Evolutionary conservation across 2,888 invertebrate genomes (phyloP), one percentile per base, ranked within the genome.

Genomic region (Pristionchus maxplancki): DNA sequence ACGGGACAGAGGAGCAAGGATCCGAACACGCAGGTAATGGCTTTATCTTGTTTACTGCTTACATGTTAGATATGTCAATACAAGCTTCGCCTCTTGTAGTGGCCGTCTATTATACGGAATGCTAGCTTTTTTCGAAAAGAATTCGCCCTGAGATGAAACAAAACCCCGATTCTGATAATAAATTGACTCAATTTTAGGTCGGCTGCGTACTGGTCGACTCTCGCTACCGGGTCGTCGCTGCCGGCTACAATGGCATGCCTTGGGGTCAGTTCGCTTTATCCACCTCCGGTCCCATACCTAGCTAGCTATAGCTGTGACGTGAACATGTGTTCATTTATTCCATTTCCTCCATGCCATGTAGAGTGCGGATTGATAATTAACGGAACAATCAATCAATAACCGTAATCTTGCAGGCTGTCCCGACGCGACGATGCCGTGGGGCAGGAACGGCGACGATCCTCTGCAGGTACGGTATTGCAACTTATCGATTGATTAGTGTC

Each of bases 241-340:
- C 98, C 89, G 99, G 99, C 90, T 99, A 99, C 94, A 99, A 99
- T 96, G 98, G 99, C 1, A 97, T 99, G 97, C 99, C 99, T 0
- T 96, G 95, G 89, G 97, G 97, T 17, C 17, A 11, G 50, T 50
- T 50, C 50, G 2, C 11, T 50, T 50, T 50, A 11, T 50, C 17
- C 13, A 2, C 50, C 17, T 11, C n/a, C n/a, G n/a, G n/a, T n/a
- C n/a, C n/a, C n/a, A n/a, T n/a, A n/a, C n/a, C n/a, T n/a, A n/a
- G n/a, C n/a, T n/a, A n/a, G n/a, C n/a, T n/a, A n/a, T n/a, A n/a
- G n/a, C n/a, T n/a, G n/a, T n/a, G n/a, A n/a, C n/a, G n/a, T n/a
- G n/a, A n/a, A n/a, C n/a, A n/a, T n/a, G n/a, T n/a, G n/a, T n/a
- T n/a, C n/a, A n/a, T n/a, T n/a, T n/a, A n/a, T n/a, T n/a, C n/a